Base-by-base conservation (phyloP, 2,888 invertebrate genomes). In the Drosophila sordidula region DNA sequence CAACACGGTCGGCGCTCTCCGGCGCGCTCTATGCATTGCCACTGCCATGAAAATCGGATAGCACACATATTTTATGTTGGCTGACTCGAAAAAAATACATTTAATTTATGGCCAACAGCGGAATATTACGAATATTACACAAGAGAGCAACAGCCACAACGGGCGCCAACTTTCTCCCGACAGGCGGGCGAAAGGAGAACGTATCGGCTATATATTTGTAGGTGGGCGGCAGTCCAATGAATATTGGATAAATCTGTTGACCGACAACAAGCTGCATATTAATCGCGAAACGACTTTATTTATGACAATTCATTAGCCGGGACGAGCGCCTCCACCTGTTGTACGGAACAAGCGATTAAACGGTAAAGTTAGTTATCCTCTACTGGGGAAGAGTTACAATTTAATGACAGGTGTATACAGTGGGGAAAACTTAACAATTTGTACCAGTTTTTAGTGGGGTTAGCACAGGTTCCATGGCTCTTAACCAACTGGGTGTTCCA, bases 41-140 rank as follows among this genome's bases (percentile, higher is more conserved):
- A 90, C 6, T 90, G 89, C 91, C 90, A 90, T 90, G 90, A 90
- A 91, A 91, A 91, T 91, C 91, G 90, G 91, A 91, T 91, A 91
- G 90, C 89, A 90, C 66, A 70, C 56, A 75, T 59, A 91, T 91
- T 91, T 91, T 90, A 91, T 90, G 71, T 67, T 63, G 51, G 87
- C 85, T 34, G 76, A 66, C 62, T 76, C 45, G 62, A 59, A 54
- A 70, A 75, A 80, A 80, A 66, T 63, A 70, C 90, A 89, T 87
- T 90, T 90, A 90, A 91, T 91, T 91, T 91, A 91, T 91, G 81
- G 78, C 89, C 82, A 89, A 85, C 90, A 84, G 83, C 88, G 90
- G 90, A 75, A 57, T 61, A 72, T 70, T 67, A 58, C 56, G 47
- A 58, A 75, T 58, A 77, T 75, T 72, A 52, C 56, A 61, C 62